Evolutionary conservation across 2,888 invertebrate genomes (phyloP), one percentile per base, ranked within the genome.

Genomic region (Didymodactylos carnosus): DNA sequence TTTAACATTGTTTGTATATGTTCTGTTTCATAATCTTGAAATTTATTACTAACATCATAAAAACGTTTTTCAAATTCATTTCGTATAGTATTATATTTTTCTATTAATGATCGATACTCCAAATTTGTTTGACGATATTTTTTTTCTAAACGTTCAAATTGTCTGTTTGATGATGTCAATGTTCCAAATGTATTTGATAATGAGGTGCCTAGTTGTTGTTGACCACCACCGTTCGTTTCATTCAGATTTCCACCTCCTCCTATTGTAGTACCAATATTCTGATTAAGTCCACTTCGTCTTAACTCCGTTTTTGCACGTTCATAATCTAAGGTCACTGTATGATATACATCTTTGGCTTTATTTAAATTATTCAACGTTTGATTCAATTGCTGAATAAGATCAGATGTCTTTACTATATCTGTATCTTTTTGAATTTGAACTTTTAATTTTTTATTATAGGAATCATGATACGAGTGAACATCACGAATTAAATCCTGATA

Each of bases 271-370:
- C 11, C 19, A 25, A 39, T 70, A 0, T 10, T 11, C 11, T 19
- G 1, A 19, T 6, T 16, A 46, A 10, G 16, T 46, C 53, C 53
- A 41, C 0, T 8, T 3, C 71, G 71, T n/a, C n/a, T n/a, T n/a
- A n/a, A n/a, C n/a, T n/a, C n/a, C n/a, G n/a, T n/a, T 46, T 62
- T 71, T 7, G 39, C 8, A 11, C 71, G 71, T 27, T 74, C 74
- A 43, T 41, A 74, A 10, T 74, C 74, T 23, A 27, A 25, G 23
- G 41, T 35, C 40, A 74, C 25, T 7, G 53, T 71, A n/a, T 74
- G 71, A 46, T 71, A 74, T 40, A 71, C 71, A 29, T 74, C 74
- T 29, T 69, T 53, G 23, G 74, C 25, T 35, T 74, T 74, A 40
- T 72, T 69, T n/a, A 74, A 40, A 14, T 23, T 39, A 23, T 40